Conservation (phyloP, 23 tunicate genomes). For the Trididemnum nubilum region DNA sequence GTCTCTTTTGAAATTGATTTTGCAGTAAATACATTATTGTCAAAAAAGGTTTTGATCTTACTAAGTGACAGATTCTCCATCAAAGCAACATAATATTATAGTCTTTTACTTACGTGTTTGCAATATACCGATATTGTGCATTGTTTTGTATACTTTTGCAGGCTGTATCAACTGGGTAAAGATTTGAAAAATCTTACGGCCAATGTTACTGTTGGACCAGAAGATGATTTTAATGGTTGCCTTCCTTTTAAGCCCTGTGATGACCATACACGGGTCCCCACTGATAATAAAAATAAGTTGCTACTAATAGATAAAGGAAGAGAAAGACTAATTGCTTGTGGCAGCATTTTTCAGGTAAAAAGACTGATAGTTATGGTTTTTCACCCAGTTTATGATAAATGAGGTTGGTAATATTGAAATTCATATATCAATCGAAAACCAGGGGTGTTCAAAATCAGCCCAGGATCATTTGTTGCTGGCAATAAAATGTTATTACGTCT, state of each 20-base stretch:
- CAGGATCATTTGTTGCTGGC: too few relatives aligned
- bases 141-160: constrained; percentile 24
- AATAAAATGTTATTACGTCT: too few relatives aligned
- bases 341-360: constrained; percentile 80
- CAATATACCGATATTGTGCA: too few relatives aligned
- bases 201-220: constrained; percentile 64
- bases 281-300: constrained; percentile 65
- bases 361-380: background rate
- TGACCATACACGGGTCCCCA: background rate
- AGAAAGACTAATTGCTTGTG: constrained; percentile 68
- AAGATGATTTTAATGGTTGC: constrained; percentile 39
- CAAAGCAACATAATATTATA: too few relatives aligned
- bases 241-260: constrained; percentile 4
- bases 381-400: too few relatives aligned
- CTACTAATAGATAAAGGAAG: constrained; percentile 49
- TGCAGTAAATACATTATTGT: background rate
- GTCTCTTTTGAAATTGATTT: too few relatives aligned
- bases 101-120: background rate
- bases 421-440: too few relatives aligned
- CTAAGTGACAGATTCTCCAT: too few relatives aligned
- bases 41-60: too few relatives aligned
- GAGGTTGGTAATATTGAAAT: too few relatives aligned
- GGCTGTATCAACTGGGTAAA: constrained; percentile 71
- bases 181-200: constrained; percentile 20
- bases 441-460: too few relatives aligned